Base-by-base conservation (phyloP, 2,797 vertebrate species). In the Sebastolobus alascanus region DNA sequence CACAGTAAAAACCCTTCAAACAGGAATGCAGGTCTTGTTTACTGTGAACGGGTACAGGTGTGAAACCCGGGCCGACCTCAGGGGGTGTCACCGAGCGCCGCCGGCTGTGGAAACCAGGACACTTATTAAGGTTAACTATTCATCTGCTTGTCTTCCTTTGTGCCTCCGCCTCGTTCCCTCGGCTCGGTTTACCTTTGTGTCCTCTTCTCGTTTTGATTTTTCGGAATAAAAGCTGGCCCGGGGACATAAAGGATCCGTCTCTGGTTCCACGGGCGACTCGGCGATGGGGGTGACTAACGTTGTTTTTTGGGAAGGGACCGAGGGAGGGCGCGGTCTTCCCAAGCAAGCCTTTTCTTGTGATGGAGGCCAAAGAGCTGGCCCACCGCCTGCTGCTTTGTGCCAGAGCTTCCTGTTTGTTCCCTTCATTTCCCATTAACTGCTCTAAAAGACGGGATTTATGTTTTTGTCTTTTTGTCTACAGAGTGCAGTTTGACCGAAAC, bases 31-130 rank as follows among this genome's bases (percentile, higher is more conserved):
- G 35, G n/a, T 16, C 13, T 20, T 54, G 61, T 74, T 83, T 35
- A 20, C 58, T 1, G 52, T 35, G 31, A 82, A 35, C 75, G 1
- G 72, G 58, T 66, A 4, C 29, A 68, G 58, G 68, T 3, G 59
- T 78, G 74, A 69, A 68, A 66, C 2, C 27, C 0, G 4, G 73
- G 65, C 38, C 2, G 40, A 59, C 81, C 84, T 80, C 63, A 5
- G 29, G 85, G 22, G 22, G 79, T 35, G 74, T 76, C 29, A 6
- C 71, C 11, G 64, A 59, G 52, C 6, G 16, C 73, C 18, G 1
- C 43, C 2, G 40, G 50, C 76, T 73, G 86, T 89, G 89, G 91
- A 92, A 93, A 93, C 82, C 83, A 89, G 91, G 92, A 54, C 92
- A 83, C 22, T n/a, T 84, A 82, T 93, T 58, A 82, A 66, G 91